phyloP scores from a whole-genome alignment of 2,888 invertebrate species.

The Crepidodera aurea region DNA sequence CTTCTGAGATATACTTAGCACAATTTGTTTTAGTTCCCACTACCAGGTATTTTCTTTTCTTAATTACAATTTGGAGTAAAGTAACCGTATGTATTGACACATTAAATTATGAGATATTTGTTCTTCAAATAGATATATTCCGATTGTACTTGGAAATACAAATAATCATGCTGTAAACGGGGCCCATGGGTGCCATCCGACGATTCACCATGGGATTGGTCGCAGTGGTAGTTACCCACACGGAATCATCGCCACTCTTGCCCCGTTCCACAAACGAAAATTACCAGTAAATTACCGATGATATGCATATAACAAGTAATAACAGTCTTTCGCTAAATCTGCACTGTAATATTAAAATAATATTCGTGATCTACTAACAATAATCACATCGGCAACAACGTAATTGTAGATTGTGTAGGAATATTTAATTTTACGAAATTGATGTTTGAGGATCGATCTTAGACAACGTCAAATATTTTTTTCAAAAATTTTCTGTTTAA shows the following conservation, averaged over 20 bases:
- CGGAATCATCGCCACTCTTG: constrained; percentile 5
- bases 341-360: constrained; percentile 47
- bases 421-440: not conserved
- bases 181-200: not conserved
- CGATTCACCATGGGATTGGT: constrained; percentile 8
- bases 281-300: constrained; percentile 16
- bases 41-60: too few species aligned
- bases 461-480: not conserved
- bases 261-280: not conserved
- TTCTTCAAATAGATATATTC: too few species aligned
- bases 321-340: constrained; percentile 31
- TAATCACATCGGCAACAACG: constrained; percentile 3
- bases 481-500: too few species aligned
- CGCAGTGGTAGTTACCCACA: constrained; percentile 8
- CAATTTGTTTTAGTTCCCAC: too few species aligned
- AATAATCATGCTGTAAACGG: too few species aligned
- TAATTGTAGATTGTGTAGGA: constrained; percentile 4
- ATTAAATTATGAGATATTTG: too few species aligned
- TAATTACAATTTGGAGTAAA: too few species aligned
- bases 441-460: not conserved
- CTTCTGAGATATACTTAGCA: too few species aligned
- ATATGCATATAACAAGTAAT: constrained; percentile 24
- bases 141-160: too few species aligned
- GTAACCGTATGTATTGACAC: too few species aligned
- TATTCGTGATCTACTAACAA: constrained; percentile 46